Percentiles rank a stretch among this genome's conserved stretches.
phyloP scores from a whole-genome alignment of 1,140 invertebrate genomes.

The Drosophila willistoni region DNA sequence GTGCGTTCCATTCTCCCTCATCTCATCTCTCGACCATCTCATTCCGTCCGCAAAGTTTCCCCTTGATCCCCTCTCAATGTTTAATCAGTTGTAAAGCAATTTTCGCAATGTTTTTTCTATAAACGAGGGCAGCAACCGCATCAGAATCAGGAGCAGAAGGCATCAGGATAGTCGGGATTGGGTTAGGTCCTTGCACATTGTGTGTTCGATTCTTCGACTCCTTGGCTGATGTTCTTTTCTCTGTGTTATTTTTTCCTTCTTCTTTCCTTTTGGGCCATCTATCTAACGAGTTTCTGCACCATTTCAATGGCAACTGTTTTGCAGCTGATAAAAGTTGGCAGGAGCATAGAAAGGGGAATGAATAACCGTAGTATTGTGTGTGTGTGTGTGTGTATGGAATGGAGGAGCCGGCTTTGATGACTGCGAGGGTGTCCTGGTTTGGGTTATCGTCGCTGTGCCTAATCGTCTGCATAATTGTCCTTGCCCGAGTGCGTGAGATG shows the following conservation, averaged over 20 bases:
- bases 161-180: conserved; percentile 21
- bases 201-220: conserved; percentile 35
- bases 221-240: conserved; percentile 51
- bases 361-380: conserved; percentile 1
- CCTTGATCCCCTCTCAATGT: conserved; percentile 56
- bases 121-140: conserved; percentile 47
- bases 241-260: conserved; percentile 45
- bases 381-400: not conserved
- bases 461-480: conserved; percentile 80
- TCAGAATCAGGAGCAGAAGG: conserved; percentile 21
- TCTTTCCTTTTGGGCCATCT: conserved; percentile 52
- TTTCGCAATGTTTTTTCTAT: conserved; percentile 79
- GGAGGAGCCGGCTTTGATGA: not conserved
- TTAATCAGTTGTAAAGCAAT: conserved; percentile 81
- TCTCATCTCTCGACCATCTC: not conserved
- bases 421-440: conserved; percentile 31
- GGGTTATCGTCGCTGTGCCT: conserved; percentile 61
- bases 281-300: conserved; percentile 76
- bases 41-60: not conserved
- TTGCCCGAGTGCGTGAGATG: conserved; percentile 59
- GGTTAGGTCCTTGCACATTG: conserved; percentile 37
- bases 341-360: conserved; percentile 34
- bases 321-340: conserved; percentile 79
- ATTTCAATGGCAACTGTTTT: conserved; percentile 80
- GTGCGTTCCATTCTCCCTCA: conserved; percentile 51